phyloP scores from a whole-genome alignment of 2,888 invertebrate species.

The Cephus spinipes region DNA sequence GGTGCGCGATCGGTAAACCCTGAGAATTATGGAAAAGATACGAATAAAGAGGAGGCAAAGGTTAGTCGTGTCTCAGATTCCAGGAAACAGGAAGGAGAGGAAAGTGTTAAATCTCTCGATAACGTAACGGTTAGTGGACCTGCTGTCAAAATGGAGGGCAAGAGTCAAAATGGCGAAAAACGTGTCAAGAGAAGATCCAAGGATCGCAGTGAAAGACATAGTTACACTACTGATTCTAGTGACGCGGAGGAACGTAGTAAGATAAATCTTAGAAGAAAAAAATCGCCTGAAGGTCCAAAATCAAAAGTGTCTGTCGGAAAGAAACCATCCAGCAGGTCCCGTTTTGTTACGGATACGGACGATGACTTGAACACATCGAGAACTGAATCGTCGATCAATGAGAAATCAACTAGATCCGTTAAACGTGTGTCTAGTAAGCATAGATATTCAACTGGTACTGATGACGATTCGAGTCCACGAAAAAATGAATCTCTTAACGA shows the following conservation, averaged over 20 bases:
- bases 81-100: conserved; percentile 16
- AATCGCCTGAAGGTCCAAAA: conserved; percentile 42
- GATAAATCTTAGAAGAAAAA: conserved; percentile 30
- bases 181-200: conserved; percentile 12
- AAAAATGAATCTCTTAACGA: conserved; percentile 10
- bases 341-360: conserved; percentile 29
- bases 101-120: conserved; percentile 1
- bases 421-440: conserved; percentile 12
- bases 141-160: not conserved
- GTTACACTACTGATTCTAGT: conserved; percentile 48
- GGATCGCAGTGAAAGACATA: conserved; percentile 29
- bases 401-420: not conserved
- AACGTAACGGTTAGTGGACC: conserved; percentile 9
- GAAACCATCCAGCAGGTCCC: conserved; percentile 24
- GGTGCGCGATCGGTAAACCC: conserved; percentile 7
- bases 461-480: conserved; percentile 23
- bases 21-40: not conserved
- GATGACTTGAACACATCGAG: conserved; percentile 26
- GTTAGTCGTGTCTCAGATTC: conserved; percentile 10
- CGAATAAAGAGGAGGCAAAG: conserved; percentile 12
- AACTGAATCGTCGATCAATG: conserved; percentile 20
- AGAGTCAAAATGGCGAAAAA: conserved; percentile 22
- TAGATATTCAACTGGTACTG: conserved; percentile 14
- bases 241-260: conserved; percentile 39
- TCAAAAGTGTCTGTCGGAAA: conserved; percentile 18